Conservation (phyloP, 2,888 invertebrate genomes). For the Copidosoma aretas region DNA sequence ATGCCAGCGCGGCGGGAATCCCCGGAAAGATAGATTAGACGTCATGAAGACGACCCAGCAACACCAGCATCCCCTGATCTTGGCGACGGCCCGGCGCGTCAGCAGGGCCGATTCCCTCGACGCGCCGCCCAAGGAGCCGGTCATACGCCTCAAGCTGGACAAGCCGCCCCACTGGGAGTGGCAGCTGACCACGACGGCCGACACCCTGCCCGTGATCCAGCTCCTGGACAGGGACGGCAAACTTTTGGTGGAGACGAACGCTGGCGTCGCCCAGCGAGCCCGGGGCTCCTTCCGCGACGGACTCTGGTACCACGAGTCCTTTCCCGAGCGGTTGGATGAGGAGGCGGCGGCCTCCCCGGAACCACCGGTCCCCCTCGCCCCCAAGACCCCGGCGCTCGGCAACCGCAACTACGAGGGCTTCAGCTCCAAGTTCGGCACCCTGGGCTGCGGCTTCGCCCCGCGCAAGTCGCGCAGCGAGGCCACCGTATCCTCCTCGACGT, state of each 20-base stretch:
- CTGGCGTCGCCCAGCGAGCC: conserved; percentile 55
- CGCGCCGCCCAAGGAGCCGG: conserved; percentile 44
- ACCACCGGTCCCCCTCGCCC: background rate
- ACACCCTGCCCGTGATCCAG: conserved; percentile 54
- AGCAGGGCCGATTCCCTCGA: conserved; percentile 6
- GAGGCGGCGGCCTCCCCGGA: conserved; percentile 1
- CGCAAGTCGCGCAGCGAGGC: conserved; percentile 54
- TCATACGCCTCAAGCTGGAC: conserved; percentile 54
- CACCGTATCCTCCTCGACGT: conserved; percentile 36
- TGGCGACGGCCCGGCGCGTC: conserved; percentile 37
- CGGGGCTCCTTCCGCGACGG: conserved; percentile 55
- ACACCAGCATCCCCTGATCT: conserved; percentile 44
- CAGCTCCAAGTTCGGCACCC: conserved; percentile 51
- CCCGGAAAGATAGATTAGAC: conserved; percentile 22
- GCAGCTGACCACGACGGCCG: conserved; percentile 56
- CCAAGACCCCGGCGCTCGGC: conserved; percentile 25
- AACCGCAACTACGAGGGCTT: conserved; percentile 55
- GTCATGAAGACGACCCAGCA: conserved; percentile 50
- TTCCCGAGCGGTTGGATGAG: conserved; percentile 36
- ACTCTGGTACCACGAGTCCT: conserved; percentile 49
- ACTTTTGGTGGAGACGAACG: conserved; percentile 55
- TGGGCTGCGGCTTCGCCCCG: conserved; percentile 46
- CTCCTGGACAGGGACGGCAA: conserved; percentile 55
- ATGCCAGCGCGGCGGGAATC: background rate
- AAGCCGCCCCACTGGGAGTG: conserved; percentile 57